phyloP scores from a whole-genome alignment of 2,113 vertebrate species.

The Gasterosteus aculeatus region DNA sequence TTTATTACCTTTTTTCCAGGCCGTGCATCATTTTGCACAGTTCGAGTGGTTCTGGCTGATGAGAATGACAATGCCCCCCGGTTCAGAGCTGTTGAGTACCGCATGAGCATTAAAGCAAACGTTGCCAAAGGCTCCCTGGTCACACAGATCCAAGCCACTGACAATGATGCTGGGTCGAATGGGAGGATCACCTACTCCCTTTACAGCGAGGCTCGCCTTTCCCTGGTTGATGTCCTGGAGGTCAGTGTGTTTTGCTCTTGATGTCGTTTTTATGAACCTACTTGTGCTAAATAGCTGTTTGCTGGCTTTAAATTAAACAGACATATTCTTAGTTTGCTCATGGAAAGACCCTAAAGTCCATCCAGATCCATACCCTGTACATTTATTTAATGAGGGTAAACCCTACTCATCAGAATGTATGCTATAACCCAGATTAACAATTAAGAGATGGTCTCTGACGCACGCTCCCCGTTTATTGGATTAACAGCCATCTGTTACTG shows the following conservation, averaged over 20 bases:
- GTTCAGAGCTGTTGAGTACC: constrained; percentile 91
- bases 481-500: constrained; percentile 52
- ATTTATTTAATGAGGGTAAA: constrained; percentile 25
- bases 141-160: constrained; percentile 93
- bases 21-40: constrained; percentile 90
- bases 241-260: constrained; percentile 68
- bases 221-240: constrained; percentile 91
- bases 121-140: constrained; percentile 92
- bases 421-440: constrained; percentile 9
- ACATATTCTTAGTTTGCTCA: not conserved
- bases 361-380: constrained; percentile 3
- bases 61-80: constrained; percentile 95
- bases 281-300: not conserved
- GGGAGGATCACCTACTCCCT: constrained; percentile 92
- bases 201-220: constrained; percentile 92
- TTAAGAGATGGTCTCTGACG: constrained; percentile 27
- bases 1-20: constrained; percentile 51
- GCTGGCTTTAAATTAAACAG: not conserved
- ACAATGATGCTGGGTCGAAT: constrained; percentile 90
- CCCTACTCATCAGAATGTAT: not conserved
- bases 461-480: constrained; percentile 8
- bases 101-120: constrained; percentile 94
- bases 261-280: not conserved
- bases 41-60: constrained; percentile 91
- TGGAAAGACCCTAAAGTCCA: not conserved